phyloP scores from a whole-genome alignment of 2,113 vertebrate species.

The Entosphenus tridentatus region DNA sequence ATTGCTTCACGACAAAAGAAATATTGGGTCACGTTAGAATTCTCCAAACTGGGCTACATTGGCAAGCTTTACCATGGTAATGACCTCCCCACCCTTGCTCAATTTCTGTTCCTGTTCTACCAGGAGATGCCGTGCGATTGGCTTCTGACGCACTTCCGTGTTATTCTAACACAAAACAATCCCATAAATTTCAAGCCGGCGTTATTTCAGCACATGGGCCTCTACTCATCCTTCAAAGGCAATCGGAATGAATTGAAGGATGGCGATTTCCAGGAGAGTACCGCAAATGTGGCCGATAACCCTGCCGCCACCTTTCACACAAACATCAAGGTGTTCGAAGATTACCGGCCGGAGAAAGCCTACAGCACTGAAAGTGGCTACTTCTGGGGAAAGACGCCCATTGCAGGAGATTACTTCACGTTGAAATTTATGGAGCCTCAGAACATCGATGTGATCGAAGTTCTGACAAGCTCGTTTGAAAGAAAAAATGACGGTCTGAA shows the following conservation, averaged over 20 bases:
- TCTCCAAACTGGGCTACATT: conserved; percentile 11
- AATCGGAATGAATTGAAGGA: background rate
- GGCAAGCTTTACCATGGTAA: conserved; percentile 6
- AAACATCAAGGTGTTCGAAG: conserved; percentile 8
- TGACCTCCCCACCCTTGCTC: background rate
- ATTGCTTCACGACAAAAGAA: rapidly evolving
- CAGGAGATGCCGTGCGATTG: conserved; percentile 9
- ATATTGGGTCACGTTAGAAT: conserved; percentile 3
- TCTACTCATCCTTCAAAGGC: conserved; percentile 10
- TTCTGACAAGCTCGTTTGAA: background rate
- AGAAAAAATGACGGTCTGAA: background rate
- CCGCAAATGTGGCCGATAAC: conserved; percentile 5
- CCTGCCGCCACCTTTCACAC: conserved; percentile 10
- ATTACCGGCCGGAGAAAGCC: conserved; percentile 6
- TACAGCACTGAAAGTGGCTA: conserved; percentile 1
- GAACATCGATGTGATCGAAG: background rate
- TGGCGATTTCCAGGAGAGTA: background rate
- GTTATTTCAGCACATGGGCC: background rate
- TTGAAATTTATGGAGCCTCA: background rate
- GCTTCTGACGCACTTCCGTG: conserved; percentile 7
- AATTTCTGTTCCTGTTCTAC: conserved; percentile 9
- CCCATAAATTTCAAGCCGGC: background rate
- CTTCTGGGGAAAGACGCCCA: background rate
- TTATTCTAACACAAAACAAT: background rate
- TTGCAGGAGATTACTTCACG: background rate